These are phyloP conservation scores for Oreochromis grahami DNA, from an alignment of 2,797 vertebrate genomes.

Conservation along the genomic window DNA sequence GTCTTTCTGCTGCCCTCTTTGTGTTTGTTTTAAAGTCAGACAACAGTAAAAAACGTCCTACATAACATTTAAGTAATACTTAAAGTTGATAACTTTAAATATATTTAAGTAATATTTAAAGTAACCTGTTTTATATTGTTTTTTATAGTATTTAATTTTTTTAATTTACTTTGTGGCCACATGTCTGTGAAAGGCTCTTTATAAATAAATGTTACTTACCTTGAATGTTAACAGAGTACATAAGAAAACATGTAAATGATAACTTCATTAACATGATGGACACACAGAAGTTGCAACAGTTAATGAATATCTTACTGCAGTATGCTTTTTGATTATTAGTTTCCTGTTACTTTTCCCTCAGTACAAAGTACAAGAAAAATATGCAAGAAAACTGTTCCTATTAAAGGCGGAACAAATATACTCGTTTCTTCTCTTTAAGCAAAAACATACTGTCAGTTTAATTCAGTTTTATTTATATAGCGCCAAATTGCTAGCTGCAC, in stretches of 20 bases:
- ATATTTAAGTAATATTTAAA: too few relatives aligned
- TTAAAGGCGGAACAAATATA: not conserved
- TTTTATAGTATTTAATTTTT: not conserved
- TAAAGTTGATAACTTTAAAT: not conserved
- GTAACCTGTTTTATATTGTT: not conserved
- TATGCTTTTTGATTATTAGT: not conserved
- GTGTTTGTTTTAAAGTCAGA: not conserved
- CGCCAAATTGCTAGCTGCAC: not conserved
- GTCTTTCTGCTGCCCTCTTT: not conserved
- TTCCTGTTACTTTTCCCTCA: not conserved
- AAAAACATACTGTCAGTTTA: not conserved
- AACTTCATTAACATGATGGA: not conserved
- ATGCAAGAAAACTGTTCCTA: not conserved
- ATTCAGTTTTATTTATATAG: not conserved
- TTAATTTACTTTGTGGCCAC: not conserved
- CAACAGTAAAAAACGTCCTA: not conserved
- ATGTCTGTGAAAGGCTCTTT: not conserved
- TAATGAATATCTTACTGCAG: not conserved
- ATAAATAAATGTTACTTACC: not conserved
- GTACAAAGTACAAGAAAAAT: not conserved
- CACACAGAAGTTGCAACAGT: not conserved
- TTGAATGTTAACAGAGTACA: not conserved
- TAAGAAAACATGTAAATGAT: not conserved
- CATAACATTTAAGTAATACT: not conserved
- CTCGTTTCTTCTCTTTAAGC: not conserved